These are phyloP conservation scores for Acrobasis consociella DNA, from an alignment of 2,888 invertebrate species.

Conservation along the genomic window DNA sequence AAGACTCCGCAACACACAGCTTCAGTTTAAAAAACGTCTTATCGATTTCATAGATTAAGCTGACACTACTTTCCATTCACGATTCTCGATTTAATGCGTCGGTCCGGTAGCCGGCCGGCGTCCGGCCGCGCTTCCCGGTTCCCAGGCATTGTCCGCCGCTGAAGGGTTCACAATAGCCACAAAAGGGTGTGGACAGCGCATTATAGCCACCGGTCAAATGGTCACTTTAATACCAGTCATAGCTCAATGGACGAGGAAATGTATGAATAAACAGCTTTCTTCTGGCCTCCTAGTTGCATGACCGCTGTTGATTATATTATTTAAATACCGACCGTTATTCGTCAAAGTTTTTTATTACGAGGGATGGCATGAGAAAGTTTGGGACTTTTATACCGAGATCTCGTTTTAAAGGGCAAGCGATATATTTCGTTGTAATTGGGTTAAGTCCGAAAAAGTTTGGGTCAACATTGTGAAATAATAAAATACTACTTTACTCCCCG, in stretches of 20 bases:
- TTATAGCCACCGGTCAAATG: slow-evolving; percentile 76
- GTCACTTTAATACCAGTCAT: slow-evolving; percentile 71
- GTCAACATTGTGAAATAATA: background rate
- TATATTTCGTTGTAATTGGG: slow-evolving; percentile 16
- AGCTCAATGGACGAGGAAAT: slow-evolving; percentile 73
- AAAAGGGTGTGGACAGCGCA: slow-evolving; percentile 79
- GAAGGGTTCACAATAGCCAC: slow-evolving; percentile 73
- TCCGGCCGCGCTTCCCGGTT: slow-evolving; percentile 68
- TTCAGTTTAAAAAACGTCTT: slow-evolving; percentile 2
- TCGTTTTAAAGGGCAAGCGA: slow-evolving; percentile 9
- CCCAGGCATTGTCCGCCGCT: slow-evolving; percentile 69
- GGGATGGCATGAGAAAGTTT: slow-evolving; percentile 72
- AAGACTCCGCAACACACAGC: background rate
- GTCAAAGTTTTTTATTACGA: slow-evolving; percentile 67
- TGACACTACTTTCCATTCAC: slow-evolving; percentile 38
- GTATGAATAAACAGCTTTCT: slow-evolving; percentile 76
- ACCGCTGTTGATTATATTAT: slow-evolving; percentile 73
- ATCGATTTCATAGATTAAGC: slow-evolving; percentile 28
- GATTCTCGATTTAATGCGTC: slow-evolving; percentile 63
- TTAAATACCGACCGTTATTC: slow-evolving; percentile 75
- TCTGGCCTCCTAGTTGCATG: slow-evolving; percentile 52
- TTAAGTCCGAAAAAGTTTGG: background rate
- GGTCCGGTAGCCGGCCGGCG: slow-evolving; percentile 50
- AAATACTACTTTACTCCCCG: background rate
- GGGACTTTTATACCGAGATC: slow-evolving; percentile 22